Evolutionary conservation across 2,797 vertebrate species (phyloP).

Genomic region (Scolopax rusticola): DNA sequence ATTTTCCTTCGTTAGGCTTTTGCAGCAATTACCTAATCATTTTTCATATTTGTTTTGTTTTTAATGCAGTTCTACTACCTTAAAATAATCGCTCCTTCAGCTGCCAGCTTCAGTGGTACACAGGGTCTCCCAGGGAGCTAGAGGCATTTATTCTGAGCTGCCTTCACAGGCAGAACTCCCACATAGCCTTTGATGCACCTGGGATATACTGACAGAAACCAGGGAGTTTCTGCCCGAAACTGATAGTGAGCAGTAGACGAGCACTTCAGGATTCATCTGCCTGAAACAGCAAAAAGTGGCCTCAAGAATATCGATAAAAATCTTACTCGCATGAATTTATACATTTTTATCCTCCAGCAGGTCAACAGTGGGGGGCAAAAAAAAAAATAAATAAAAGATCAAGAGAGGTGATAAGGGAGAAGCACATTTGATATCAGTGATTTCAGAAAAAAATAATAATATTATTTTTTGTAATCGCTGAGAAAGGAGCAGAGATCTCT

Average conservation of each 20-base stretch:
- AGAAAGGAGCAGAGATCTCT: slow-evolving; percentile 47
- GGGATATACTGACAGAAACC: background rate
- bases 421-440: slow-evolving; percentile 10
- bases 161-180: background rate
- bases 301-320: background rate
- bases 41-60: background rate
- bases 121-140: background rate
- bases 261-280: background rate
- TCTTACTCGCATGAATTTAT: slow-evolving; percentile 11
- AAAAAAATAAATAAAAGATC: background rate
- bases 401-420: slow-evolving; percentile 17
- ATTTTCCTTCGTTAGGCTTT: background rate
- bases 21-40: background rate
- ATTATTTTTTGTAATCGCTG: slow-evolving; percentile 22
- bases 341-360: slow-evolving; percentile 21
- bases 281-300: background rate
- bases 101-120: rapidly evolving
- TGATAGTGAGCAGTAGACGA: background rate
- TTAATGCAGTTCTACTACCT: background rate
- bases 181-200: background rate
- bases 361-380: background rate
- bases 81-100: background rate
- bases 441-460: slow-evolving; percentile 16
- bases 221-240: background rate
- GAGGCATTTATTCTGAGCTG: background rate